phyloP scores from a whole-genome alignment of 1,140 invertebrate genomes.

The Sipha flava region DNA sequence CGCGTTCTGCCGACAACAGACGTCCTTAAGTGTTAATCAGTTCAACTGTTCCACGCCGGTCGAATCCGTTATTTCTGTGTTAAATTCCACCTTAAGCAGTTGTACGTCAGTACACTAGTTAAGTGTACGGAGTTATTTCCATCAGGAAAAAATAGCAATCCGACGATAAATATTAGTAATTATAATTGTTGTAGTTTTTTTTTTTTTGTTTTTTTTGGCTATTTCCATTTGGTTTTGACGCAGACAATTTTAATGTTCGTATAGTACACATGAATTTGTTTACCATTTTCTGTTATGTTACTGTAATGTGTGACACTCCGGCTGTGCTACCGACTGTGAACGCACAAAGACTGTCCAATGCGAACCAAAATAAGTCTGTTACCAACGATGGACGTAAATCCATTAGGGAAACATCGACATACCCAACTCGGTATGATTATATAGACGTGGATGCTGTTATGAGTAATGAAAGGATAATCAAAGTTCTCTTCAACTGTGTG shows the following conservation, averaged over 20 bases:
- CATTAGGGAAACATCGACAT: conserved; percentile 35
- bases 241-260: not conserved
- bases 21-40: conserved; percentile 1
- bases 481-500: conserved; percentile 49
- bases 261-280: not conserved
- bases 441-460: conserved; percentile 49
- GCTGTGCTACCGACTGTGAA: not conserved
- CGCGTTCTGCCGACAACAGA: not conserved
- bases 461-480: conserved; percentile 47
- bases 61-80: not conserved
- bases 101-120: not conserved
- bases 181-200: too few species aligned
- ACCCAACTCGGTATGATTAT: conserved; percentile 50
- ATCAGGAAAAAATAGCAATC: too few species aligned
- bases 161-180: too few species aligned
- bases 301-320: not conserved
- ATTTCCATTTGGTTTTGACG: too few species aligned
- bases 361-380: not conserved
- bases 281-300: not conserved
- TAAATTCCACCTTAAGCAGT: not conserved
- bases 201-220: too few species aligned
- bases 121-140: too few species aligned
- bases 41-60: not conserved
- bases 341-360: not conserved
- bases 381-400: not conserved